Evolutionary conservation across 2,888 invertebrate species (phyloP), one percentile per base, ranked within the genome.

Genomic region (Junonia oenone): DNA sequence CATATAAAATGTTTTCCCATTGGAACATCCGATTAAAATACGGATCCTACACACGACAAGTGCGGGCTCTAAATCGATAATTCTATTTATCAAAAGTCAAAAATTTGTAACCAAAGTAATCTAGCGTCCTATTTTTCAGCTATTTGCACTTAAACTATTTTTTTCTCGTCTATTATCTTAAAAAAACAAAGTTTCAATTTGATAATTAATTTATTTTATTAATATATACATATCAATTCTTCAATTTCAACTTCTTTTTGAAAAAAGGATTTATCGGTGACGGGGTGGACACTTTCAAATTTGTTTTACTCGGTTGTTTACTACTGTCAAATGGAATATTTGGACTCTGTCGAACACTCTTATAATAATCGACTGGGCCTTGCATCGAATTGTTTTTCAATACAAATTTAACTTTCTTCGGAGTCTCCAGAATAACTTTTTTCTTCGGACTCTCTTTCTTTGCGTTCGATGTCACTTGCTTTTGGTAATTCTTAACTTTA

Each of bases 231-330:
- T 6, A 8, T 13, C 6, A 37, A 35, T 40, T 53, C 19, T 56
- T 61, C 17, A 52, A 11, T 49, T 43, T 56, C 6, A 52, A 46
- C 45, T 68, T 92, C 65, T 88, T 92, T 67, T 91, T 93, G 67
- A 94, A 94, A 78, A 95, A 96, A 0, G 96, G 96, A 79, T 96
- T 94, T 0, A 95, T 93, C 0, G 95, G 95, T 0, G 94, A 94
- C 0, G 93, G 92, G 1, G 93, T 87, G 0, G 92, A 91, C 0
- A 92, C 91, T 70, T 96, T 96, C 1, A 96, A 76, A n/a, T 95
- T 92, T 0, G 96, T 94, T 65, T 94, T 94, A 0, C 73, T 73
- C 0, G 97, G 97, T 65, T 91, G 92, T 53, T 92, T 93, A 14
- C 88, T 89, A 0, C 95, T 92, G 72, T 96, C 95, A 62, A 91